phyloP scores from a whole-genome alignment of 2,888 invertebrate species.

The Drosophila cyrtoloma region DNA sequence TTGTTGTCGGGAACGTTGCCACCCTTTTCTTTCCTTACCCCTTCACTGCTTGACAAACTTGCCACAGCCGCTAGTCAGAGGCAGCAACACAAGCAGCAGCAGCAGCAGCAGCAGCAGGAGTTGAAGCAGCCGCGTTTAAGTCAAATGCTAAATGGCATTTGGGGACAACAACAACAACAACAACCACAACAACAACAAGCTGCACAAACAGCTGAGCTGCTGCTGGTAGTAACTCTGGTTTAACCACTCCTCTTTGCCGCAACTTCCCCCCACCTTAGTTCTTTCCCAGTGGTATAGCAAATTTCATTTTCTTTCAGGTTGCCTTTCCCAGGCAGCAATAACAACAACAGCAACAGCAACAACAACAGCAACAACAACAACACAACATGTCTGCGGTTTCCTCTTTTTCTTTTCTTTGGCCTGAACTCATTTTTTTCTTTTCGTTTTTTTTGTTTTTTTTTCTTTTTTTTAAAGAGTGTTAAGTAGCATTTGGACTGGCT shows the following conservation, averaged over 20 bases:
- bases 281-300: slow-evolving; percentile 13
- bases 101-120: slow-evolving; percentile 15
- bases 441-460: neutral
- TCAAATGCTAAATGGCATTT: slow-evolving; percentile 78
- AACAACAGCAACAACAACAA: neutral
- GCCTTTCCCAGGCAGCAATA: slow-evolving; percentile 39
- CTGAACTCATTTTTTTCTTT: slow-evolving; percentile 14
- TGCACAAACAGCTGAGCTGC: slow-evolving; percentile 67
- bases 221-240: slow-evolving; percentile 11
- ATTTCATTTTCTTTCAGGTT: slow-evolving; percentile 58
- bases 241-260: neutral
- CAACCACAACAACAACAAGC: slow-evolving; percentile 23
- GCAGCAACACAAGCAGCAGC: slow-evolving; percentile 24
- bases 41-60: slow-evolving; percentile 24
- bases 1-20: neutral
- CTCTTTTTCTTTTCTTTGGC: slow-evolving; percentile 15
- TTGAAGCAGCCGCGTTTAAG: slow-evolving; percentile 58
- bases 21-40: neutral
- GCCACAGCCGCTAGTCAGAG: slow-evolving; percentile 43
- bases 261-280: neutral
- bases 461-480: slow-evolving; percentile 40
- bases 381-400: slow-evolving; percentile 61
- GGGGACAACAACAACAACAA: slow-evolving; percentile 66
- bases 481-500: slow-evolving; percentile 44
- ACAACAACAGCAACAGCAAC: neutral